A percentile compares a stretch with the other conserved stretches of the same genome.
These are phyloP conservation scores for Chelon auratus DNA, from an alignment of 2,797 vertebrate species.

Conservation along the genomic window DNA sequence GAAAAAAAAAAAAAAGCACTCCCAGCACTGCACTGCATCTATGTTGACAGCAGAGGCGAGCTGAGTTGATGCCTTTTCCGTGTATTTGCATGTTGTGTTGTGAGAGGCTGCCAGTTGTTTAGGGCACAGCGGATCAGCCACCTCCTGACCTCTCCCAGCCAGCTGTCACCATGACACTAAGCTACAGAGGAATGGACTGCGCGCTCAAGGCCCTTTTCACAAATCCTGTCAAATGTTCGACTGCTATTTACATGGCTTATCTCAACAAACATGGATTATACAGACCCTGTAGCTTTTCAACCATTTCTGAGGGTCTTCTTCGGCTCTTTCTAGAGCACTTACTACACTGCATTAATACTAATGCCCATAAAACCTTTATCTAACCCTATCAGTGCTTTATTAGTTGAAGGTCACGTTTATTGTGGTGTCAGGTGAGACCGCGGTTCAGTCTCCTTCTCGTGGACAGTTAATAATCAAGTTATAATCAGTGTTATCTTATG, in stretches of 20 bases:
- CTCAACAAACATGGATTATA: constrained; percentile 85
- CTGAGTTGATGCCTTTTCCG: constrained; percentile 63
- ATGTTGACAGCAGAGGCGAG: constrained; percentile 67
- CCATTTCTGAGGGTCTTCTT: constrained; percentile 71
- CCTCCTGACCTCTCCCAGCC: constrained; percentile 83
- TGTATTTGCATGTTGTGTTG: constrained; percentile 75
- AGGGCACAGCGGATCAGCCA: constrained; percentile 69
- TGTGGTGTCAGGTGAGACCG: constrained; percentile 22
- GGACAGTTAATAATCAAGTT: constrained; percentile 45
- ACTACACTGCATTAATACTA: constrained; percentile 64
- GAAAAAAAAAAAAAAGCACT: constrained; percentile 40
- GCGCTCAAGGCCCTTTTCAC: constrained; percentile 78
- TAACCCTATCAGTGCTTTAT: constrained; percentile 44
- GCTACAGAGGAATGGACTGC: constrained; percentile 82
- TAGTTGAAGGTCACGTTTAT: constrained; percentile 59
- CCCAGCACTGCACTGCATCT: constrained; percentile 62
- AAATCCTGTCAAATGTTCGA: constrained; percentile 86
- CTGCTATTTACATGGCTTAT: constrained; percentile 86
- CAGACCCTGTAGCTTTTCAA: constrained; percentile 72
- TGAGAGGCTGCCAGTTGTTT: constrained; percentile 69
- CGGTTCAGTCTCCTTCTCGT: constrained; percentile 45
- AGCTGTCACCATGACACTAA: constrained; percentile 86
- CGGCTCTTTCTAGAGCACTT: constrained; percentile 66
- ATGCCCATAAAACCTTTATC: constrained; percentile 64
- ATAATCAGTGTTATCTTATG: constrained; percentile 48